Conservation (phyloP, 2,113 vertebrate species). For the Phylloscopus trochiloides region DNA sequence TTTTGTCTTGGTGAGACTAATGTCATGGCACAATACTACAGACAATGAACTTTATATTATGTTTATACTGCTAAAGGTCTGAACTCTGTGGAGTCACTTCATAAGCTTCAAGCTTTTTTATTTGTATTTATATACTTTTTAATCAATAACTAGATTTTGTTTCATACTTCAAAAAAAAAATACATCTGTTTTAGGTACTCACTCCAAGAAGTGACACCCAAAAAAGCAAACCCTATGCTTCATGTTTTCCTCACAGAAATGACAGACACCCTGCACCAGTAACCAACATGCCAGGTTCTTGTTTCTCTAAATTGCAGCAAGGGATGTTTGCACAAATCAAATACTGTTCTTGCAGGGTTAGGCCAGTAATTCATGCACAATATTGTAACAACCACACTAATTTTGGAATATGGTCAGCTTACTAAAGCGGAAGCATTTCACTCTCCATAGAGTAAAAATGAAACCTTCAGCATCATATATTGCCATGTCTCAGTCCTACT, state of each 20-base stretch:
- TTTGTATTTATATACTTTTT: conserved; percentile 56
- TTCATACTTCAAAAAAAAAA: conserved; percentile 35
- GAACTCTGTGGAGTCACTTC: conserved; percentile 67
- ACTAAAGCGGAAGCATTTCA: conserved; percentile 42
- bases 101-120: conserved; percentile 44
- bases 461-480: neutral
- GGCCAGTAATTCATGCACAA: conserved; percentile 39
- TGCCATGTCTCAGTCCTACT: conserved; percentile 44
- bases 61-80: conserved; percentile 69
- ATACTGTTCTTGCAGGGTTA: conserved; percentile 24
- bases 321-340: conserved; percentile 57
- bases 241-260: conserved; percentile 43
- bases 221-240: conserved; percentile 3
- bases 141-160: conserved; percentile 52
- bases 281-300: neutral
- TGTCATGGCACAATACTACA: conserved; percentile 67
- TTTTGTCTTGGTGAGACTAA: conserved; percentile 72
- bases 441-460: conserved; percentile 63
- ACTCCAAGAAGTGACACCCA: conserved; percentile 51
- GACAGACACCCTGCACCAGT: conserved; percentile 19
- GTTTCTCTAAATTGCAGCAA: conserved; percentile 49
- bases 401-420: conserved; percentile 41
- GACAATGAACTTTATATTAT: conserved; percentile 59
- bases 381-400: conserved; percentile 12
- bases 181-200: conserved; percentile 37